These are phyloP conservation scores for Pipistrellus kuhlii DNA, from an alignment of 2,797 vertebrate genomes.

Conservation along the genomic window DNA sequence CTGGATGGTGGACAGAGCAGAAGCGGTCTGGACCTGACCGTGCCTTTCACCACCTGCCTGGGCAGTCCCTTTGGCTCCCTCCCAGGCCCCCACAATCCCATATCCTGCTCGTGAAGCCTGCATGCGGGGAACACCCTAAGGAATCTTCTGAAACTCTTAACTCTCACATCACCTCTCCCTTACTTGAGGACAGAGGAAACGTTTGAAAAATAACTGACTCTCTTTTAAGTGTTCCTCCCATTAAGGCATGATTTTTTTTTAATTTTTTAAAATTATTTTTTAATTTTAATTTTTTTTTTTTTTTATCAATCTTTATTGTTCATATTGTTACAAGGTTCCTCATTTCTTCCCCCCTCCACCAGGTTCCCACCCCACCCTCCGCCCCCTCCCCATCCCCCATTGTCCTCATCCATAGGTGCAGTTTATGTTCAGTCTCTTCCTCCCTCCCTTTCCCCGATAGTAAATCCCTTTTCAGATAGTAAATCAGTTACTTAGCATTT, in stretches of 20 bases:
- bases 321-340: too few species aligned
- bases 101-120: background rate
- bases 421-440: too few species aligned
- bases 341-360: too few species aligned
- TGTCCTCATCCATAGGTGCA: too few species aligned
- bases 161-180: background rate
- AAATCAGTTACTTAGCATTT: too few species aligned
- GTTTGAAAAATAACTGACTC: background rate
- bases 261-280: too few species aligned
- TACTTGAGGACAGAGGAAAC: slow-evolving; percentile 23
- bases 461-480: too few species aligned
- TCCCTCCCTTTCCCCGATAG: too few species aligned
- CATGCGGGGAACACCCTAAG: background rate
- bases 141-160: background rate
- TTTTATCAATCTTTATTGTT: too few species aligned
- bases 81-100: background rate
- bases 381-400: too few species aligned
- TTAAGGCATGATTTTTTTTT: background rate
- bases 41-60: background rate
- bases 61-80: background rate
- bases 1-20: background rate
- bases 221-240: background rate
- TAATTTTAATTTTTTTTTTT: too few species aligned
- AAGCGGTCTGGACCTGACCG: background rate
- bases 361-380: too few species aligned